Conservation (phyloP, 2,113 vertebrate genomes). For the Tetraodon nigroviridis region DNA sequence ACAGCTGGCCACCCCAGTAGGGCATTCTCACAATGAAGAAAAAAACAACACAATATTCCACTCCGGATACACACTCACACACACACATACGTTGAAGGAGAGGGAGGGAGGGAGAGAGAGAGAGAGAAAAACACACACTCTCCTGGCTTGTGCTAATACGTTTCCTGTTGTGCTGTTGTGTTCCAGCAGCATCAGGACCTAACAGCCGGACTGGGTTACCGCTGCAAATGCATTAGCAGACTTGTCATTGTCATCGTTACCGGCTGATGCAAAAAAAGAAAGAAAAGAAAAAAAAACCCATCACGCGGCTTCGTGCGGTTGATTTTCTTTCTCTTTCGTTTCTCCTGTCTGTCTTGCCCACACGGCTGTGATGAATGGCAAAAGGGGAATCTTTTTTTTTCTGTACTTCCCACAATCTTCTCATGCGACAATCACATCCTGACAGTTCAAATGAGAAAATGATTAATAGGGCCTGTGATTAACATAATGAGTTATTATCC, state of each 20-base stretch:
- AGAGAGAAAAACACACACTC: slow-evolving; percentile 30
- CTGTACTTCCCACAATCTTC: slow-evolving; percentile 46
- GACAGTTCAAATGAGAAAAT: slow-evolving; percentile 74
- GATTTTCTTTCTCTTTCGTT: slow-evolving; percentile 7
- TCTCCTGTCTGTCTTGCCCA: slow-evolving; percentile 1
- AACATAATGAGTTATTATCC: slow-evolving; percentile 73
- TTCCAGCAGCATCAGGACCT: slow-evolving; percentile 44
- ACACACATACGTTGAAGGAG: slow-evolving; percentile 17
- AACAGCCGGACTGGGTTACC: slow-evolving; percentile 32
- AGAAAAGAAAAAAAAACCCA: background rate
- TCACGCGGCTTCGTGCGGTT: background rate
- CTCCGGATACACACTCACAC: slow-evolving; percentile 31
- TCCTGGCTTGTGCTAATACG: slow-evolving; percentile 38
- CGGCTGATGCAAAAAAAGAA: slow-evolving; percentile 26
- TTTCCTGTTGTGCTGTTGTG: slow-evolving; percentile 49
- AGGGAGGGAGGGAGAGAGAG: slow-evolving; percentile 16
- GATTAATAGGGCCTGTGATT: slow-evolving; percentile 69
- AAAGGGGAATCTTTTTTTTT: slow-evolving; percentile 45
- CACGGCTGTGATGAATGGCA: slow-evolving; percentile 57
- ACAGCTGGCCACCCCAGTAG: slow-evolving; percentile 71
- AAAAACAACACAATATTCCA: slow-evolving; percentile 64
- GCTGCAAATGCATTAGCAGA: slow-evolving; percentile 15
- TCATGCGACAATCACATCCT: slow-evolving; percentile 58
- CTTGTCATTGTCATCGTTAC: slow-evolving; percentile 20
- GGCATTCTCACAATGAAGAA: slow-evolving; percentile 65